phyloP scores from a whole-genome alignment of 1,140 invertebrate species.

The Pogonomyrmex californicus region DNA sequence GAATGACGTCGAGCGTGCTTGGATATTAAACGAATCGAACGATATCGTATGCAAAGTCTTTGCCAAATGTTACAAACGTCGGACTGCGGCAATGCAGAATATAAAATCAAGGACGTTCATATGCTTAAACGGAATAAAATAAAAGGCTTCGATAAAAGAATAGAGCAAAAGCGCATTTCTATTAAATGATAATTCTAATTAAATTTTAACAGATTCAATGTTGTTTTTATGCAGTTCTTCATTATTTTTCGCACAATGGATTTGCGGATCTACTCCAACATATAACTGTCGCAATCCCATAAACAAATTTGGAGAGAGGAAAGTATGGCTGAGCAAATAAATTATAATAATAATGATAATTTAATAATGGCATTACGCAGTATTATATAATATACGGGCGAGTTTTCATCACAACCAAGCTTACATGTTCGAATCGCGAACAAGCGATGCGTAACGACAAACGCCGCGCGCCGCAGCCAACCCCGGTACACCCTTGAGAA shows the following conservation, averaged over 20 bases:
- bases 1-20: not conserved
- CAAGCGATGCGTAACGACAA: constrained; percentile 35
- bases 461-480: not conserved
- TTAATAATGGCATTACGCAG: not conserved
- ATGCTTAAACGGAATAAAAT: not conserved
- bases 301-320: not conserved
- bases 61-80: not conserved
- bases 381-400: not conserved
- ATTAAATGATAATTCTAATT: not conserved
- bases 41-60: not conserved
- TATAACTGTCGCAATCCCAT: not conserved
- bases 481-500: not conserved
- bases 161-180: not conserved
- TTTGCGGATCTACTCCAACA: not conserved
- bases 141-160: not conserved
- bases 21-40: constrained; percentile 4
- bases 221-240: not conserved
- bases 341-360: constrained; percentile 6
- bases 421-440: not conserved
- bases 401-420: not conserved
- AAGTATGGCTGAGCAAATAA: not conserved
- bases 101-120: constrained; percentile 7
- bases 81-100: too few species aligned
- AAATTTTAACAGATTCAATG: not conserved
- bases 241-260: not conserved